A percentile compares a stretch with the other conserved stretches of the same genome.
phyloP scores from a whole-genome alignment of 2,113 vertebrate genomes.

The Perca schrenkii region DNA sequence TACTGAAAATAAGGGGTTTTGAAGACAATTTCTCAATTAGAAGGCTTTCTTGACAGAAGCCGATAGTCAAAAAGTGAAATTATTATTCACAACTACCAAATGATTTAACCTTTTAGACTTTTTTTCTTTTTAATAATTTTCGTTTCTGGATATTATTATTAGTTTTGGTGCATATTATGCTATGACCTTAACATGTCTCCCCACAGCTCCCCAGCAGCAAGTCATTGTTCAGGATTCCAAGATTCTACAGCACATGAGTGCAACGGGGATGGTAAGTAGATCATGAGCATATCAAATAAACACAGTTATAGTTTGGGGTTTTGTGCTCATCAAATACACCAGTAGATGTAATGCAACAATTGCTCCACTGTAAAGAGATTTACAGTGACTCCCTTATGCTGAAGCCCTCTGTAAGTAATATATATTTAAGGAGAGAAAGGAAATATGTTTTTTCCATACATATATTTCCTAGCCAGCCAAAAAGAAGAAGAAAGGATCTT shows the following conservation, averaged over 20 bases:
- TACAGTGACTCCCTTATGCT: neutral
- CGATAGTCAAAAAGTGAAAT: neutral
- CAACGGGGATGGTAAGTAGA: conserved; percentile 93
- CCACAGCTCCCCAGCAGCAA: conserved; percentile 92
- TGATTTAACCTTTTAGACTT: neutral
- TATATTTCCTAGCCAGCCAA: neutral
- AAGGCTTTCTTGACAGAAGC: neutral
- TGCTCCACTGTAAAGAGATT: neutral
- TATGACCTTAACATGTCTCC: conserved; percentile 25
- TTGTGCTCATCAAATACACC: neutral
- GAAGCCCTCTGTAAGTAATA: neutral
- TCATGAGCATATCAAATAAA: neutral
- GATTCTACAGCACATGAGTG: conserved; percentile 94
- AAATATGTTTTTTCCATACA: neutral
- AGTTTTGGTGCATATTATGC: neutral
- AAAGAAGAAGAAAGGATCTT: neutral
- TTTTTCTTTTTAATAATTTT: neutral
- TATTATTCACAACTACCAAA: neutral
- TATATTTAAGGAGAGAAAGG: neutral
- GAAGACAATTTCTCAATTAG: neutral
- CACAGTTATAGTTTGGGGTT: neutral
- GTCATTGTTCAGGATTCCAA: conserved; percentile 97
- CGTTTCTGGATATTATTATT: neutral
- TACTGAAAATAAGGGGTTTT: neutral
- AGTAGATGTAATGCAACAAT: neutral